phyloP scores from a whole-genome alignment of 2,888 invertebrate species.

The Eledone cirrhosa region DNA sequence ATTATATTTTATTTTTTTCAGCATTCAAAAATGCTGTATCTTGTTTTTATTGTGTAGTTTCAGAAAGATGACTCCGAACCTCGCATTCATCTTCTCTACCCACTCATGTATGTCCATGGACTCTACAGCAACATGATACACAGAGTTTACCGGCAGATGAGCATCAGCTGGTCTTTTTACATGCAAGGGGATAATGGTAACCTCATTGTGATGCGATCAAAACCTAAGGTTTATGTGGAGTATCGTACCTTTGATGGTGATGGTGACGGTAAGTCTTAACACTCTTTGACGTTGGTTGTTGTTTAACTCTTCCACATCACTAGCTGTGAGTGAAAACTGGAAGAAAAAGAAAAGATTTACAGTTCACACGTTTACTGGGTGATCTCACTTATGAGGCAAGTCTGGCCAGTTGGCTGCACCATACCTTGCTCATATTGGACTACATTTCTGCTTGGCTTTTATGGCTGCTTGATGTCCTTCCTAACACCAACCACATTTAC shows the following conservation, averaged over 20 bases:
- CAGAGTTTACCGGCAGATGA: slow-evolving; percentile 53
- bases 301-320: no score
- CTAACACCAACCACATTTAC: no score
- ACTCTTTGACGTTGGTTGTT: not conserved
- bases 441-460: no score
- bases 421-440: no score
- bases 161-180: slow-evolving; percentile 61
- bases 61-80: slow-evolving; percentile 35
- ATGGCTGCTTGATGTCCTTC: no score
- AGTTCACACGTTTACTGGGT: no score
- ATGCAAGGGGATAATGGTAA: slow-evolving; percentile 56
- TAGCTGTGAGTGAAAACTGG: no score
- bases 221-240: slow-evolving; percentile 48
- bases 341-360: no score
- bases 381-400: no score
- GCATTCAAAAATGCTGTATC: no score
- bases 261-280: not conserved
- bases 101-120: slow-evolving; percentile 60
- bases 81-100: slow-evolving; percentile 50
- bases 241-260: slow-evolving; percentile 21
- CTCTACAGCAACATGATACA: slow-evolving; percentile 61
- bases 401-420: no score
- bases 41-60: slow-evolving; percentile 6
- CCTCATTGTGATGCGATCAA: slow-evolving; percentile 58
- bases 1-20: no score